Evolutionary conservation across 2,797 vertebrate species (phyloP).

Genomic region (Sebastes aleutianus): DNA sequence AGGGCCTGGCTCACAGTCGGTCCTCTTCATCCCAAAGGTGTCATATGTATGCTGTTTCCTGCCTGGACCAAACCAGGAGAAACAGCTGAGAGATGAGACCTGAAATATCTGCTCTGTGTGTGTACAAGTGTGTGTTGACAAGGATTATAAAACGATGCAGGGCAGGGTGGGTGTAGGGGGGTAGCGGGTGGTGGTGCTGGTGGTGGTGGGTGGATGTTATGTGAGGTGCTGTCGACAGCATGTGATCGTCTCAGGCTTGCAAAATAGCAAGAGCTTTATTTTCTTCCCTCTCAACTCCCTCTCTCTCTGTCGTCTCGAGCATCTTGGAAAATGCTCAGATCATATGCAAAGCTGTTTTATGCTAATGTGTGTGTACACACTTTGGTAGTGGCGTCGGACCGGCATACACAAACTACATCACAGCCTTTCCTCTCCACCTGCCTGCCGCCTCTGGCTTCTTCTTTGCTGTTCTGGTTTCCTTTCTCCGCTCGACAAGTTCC

Average conservation of each 20-base stretch:
- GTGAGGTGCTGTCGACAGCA: conserved; percentile 52
- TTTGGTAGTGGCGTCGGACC: conserved; percentile 50
- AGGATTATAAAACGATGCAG: conserved; percentile 37
- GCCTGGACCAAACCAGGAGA: not conserved
- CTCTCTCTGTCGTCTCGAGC: conserved; percentile 48
- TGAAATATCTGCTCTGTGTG: conserved; percentile 3
- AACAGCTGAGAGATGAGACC: conserved; percentile 1
- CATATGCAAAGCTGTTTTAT: conserved; percentile 77
- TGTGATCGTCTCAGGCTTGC: conserved; percentile 58
- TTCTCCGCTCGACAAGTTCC: not conserved
- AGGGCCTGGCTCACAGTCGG: not conserved
- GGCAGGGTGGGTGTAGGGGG: conserved; percentile 1
- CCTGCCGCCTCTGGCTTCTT: conserved; percentile 32
- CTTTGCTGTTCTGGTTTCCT: conserved; percentile 27
- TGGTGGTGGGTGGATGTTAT: conserved; percentile 31
- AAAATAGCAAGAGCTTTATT: conserved; percentile 60
- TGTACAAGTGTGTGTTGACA: conserved; percentile 22
- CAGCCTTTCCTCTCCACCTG: conserved; percentile 57
- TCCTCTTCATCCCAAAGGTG: not conserved
- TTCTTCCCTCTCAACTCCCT: conserved; percentile 50
- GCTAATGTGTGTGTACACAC: conserved; percentile 69
- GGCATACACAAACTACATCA: conserved; percentile 66
- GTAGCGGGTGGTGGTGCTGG: not conserved
- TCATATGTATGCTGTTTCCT: not conserved
- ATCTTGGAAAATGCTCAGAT: conserved; percentile 67